phyloP scores from a whole-genome alignment of 2,888 invertebrate genomes.

The Heteromurus nitidus region DNA sequence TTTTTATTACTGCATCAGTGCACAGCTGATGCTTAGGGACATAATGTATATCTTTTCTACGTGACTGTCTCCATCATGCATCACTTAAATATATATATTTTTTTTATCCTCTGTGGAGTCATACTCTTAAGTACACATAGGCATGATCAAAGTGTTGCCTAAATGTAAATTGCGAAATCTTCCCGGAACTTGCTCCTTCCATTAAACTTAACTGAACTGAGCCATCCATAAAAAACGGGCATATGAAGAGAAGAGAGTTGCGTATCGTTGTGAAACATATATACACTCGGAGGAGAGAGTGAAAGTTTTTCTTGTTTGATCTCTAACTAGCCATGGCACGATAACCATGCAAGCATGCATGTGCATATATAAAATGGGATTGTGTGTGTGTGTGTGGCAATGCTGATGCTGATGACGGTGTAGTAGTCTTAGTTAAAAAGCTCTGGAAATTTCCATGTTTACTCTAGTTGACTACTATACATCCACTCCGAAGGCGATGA shows the following conservation, averaged over 20 bases:
- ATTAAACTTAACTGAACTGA: not conserved
- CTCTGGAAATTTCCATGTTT: conserved; percentile 2
- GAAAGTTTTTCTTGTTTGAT: conserved; percentile 7
- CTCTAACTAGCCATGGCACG: not conserved
- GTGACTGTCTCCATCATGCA: no score
- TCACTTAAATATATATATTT: no score
- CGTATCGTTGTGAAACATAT: no score
- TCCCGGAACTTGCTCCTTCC: not conserved
- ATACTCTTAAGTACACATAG: not conserved
- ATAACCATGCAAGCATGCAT: not conserved
- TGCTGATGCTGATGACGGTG: not conserved
- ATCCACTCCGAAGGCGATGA: not conserved
- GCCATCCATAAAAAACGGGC: no score
- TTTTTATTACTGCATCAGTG: not conserved
- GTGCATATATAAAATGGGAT: not conserved
- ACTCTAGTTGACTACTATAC: conserved; percentile 4
- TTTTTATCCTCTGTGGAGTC: not conserved
- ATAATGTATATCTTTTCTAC: no score
- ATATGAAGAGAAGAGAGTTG: no score
- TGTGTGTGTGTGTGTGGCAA: not conserved
- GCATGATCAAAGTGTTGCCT: not conserved
- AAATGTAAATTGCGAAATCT: not conserved
- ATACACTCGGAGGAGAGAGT: no score
- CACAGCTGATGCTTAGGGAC: not conserved
- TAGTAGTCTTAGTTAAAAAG: conserved; percentile 1